Conservation (phyloP, 2,113 vertebrate species). For the Sarotherodon lohbergeri region DNA sequence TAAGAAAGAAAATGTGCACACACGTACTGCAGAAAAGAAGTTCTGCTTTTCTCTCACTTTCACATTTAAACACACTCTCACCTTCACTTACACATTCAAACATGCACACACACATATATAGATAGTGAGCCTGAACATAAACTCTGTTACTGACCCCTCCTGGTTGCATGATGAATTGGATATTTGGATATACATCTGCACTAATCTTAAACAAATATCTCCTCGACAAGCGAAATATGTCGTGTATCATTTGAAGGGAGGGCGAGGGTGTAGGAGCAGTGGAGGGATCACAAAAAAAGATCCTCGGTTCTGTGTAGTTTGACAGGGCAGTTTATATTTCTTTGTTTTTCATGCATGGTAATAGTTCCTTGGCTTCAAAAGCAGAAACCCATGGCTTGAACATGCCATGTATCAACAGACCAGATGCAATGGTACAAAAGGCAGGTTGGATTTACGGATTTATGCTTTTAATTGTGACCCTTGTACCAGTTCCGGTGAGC, state of each 20-base stretch:
- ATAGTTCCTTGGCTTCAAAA: neutral
- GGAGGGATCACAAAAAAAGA: neutral
- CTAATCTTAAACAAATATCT: neutral
- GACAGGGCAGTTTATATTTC: neutral
- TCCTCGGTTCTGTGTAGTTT: neutral
- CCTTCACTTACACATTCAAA: neutral
- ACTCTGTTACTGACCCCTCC: slow-evolving; percentile 39
- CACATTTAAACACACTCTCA: neutral
- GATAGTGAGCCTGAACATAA: neutral
- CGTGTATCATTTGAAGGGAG: neutral
- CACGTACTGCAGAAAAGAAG: neutral
- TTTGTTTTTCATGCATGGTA: neutral
- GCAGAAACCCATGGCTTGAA: neutral
- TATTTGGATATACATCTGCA: neutral
- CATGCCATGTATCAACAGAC: neutral
- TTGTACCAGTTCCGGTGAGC: neutral
- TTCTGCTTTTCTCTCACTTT: neutral
- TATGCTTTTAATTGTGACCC: neutral
- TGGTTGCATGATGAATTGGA: slow-evolving; percentile 12
- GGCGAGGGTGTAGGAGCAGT: neutral
- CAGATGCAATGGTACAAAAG: neutral
- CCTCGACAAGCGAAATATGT: neutral
- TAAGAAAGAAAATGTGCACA: neutral
- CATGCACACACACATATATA: neutral
- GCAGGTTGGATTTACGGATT: neutral